These are phyloP conservation scores for Phrynocephalus vlangalii DNA, from an alignment of 2,797 vertebrate species.

Conservation along the genomic window DNA sequence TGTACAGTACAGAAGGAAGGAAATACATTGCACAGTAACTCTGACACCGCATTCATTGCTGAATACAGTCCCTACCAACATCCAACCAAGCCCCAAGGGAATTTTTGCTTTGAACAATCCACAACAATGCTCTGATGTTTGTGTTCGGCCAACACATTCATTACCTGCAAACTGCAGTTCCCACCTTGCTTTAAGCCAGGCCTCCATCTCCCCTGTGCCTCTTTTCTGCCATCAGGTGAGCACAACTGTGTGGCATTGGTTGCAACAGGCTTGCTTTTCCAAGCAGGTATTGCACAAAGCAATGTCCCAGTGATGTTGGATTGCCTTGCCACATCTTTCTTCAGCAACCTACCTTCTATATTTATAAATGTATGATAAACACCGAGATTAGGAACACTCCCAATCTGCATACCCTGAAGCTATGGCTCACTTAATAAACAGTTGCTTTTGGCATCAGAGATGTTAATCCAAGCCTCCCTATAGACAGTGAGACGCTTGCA, in stretches of 20 bases:
- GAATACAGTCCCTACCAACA: background rate
- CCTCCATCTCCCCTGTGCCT: background rate
- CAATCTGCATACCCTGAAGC: conserved; percentile 48
- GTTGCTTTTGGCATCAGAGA: conserved; percentile 50
- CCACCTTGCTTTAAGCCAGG: conserved; percentile 22
- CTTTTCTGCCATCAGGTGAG: conserved; percentile 2
- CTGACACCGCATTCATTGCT: background rate
- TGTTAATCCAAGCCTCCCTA: conserved; percentile 46
- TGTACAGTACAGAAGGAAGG: background rate
- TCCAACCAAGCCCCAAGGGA: too few species aligned
- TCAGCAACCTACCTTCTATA: conserved; percentile 52
- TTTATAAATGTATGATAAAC: conserved; percentile 58
- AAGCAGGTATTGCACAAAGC: conserved; percentile 55
- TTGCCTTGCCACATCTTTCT: conserved; percentile 59
- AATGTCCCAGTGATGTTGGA: conserved; percentile 53
- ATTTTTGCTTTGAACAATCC: too few species aligned
- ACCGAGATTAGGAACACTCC: background rate
- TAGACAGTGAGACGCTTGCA: conserved; percentile 42
- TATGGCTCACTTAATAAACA: conserved; percentile 58
- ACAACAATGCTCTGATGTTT: too few species aligned
- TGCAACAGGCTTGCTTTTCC: conserved; percentile 13
- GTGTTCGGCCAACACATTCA: background rate
- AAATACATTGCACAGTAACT: background rate
- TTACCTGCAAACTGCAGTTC: background rate
- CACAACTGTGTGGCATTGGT: background rate